These are phyloP conservation scores for Drosophila tristis DNA, from an alignment of 1,140 invertebrate genomes.

Conservation along the genomic window DNA sequence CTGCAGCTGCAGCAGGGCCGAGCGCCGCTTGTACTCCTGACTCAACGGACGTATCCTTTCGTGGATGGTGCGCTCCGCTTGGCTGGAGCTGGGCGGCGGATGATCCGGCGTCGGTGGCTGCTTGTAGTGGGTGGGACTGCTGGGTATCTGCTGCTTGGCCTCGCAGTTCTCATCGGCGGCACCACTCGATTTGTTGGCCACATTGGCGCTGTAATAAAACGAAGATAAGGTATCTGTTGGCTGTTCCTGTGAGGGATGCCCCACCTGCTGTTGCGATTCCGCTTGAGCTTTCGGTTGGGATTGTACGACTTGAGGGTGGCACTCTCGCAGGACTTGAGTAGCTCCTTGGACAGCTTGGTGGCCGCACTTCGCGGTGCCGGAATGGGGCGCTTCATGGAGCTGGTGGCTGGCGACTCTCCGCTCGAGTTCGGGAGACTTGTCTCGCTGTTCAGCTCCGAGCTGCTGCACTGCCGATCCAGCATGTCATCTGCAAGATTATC, in stretches of 20 bases:
- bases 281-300: constrained; percentile 82
- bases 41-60: constrained; percentile 94
- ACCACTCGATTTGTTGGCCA: constrained; percentile 35
- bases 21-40: constrained; percentile 86
- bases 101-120: constrained; percentile 97
- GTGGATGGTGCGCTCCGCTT: constrained; percentile 95
- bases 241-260: not conserved
- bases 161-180: constrained; percentile 60
- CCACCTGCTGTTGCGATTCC: constrained; percentile 79
- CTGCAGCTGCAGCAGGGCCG: constrained; percentile 70
- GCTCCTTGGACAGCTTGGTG: constrained; percentile 66
- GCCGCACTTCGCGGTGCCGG: constrained; percentile 62
- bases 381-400: constrained; percentile 78
- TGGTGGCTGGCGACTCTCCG: constrained; percentile 62
- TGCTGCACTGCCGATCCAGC: constrained; percentile 74
- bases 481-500: constrained; percentile 58
- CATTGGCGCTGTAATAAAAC: constrained; percentile 22
- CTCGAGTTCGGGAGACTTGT: constrained; percentile 74
- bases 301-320: constrained; percentile 82
- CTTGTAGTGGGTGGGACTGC: constrained; percentile 93
- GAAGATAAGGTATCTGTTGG: not conserved
- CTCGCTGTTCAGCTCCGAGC: constrained; percentile 70
- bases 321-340: constrained; percentile 69
- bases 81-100: constrained; percentile 95
- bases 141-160: constrained; percentile 85